Conservation (phyloP, 1,140 invertebrate genomes). For the Anastrepha ludens region DNA sequence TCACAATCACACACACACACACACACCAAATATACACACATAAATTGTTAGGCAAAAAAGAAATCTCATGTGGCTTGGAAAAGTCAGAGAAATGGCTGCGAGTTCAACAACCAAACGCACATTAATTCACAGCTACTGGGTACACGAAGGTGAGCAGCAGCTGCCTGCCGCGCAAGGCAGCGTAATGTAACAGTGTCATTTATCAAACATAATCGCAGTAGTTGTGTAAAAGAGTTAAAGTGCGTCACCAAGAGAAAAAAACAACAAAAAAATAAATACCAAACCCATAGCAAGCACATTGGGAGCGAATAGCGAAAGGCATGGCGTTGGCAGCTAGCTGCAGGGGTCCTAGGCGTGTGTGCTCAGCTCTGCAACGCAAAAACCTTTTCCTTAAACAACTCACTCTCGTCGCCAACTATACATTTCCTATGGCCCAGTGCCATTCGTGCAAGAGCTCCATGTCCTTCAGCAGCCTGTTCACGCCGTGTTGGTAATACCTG, state of each 20-base stretch:
- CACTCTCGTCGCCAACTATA: too few relatives aligned
- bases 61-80: neutral
- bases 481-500: neutral
- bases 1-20: neutral
- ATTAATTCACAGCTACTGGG: neutral
- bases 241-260: slow-evolving; percentile 5
- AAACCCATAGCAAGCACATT: too few relatives aligned
- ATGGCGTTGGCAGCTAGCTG: neutral
- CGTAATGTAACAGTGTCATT: neutral
- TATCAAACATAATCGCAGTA: slow-evolving; percentile 11
- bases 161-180: neutral
- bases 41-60: neutral
- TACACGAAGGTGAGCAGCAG: neutral
- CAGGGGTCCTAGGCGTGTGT: too few relatives aligned
- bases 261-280: neutral
- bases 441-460: neutral
- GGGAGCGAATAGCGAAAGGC: neutral
- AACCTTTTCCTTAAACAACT: too few relatives aligned
- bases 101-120: neutral
- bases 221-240: neutral
- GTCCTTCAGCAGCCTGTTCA: neutral
- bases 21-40: neutral
- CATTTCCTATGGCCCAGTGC: neutral
- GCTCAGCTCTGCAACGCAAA: too few relatives aligned
- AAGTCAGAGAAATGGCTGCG: neutral